These are phyloP conservation scores for Ennomos erosarius DNA, from an alignment of 2,888 invertebrate species.

Conservation along the genomic window DNA sequence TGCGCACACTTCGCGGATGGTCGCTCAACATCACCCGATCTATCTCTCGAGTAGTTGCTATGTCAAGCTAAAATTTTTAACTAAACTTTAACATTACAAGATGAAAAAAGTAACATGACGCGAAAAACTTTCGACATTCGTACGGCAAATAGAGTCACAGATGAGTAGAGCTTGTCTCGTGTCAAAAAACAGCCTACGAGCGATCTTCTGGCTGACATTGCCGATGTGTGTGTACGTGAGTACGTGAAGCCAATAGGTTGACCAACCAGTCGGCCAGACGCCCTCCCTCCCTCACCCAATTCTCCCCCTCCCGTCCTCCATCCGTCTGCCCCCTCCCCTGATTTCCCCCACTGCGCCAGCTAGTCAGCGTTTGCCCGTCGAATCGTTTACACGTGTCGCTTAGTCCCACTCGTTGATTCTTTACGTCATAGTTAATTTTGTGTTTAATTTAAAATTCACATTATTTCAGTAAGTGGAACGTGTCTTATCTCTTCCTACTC, in stretches of 20 bases:
- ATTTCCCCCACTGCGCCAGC: conserved; percentile 67
- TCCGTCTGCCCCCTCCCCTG: conserved; percentile 68
- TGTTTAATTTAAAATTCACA: conserved; percentile 65
- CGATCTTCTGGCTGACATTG: conserved; percentile 70
- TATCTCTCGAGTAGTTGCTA: conserved; percentile 11
- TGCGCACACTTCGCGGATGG: conserved; percentile 61
- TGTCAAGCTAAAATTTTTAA: conserved; percentile 7
- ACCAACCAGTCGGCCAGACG: conserved; percentile 82
- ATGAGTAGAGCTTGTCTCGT: conserved; percentile 35
- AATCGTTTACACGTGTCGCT: conserved; percentile 51
- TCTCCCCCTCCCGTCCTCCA: conserved; percentile 57
- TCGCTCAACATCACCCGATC: conserved; percentile 35
- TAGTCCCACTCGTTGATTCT: conserved; percentile 52
- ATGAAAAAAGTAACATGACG: conserved; percentile 13
- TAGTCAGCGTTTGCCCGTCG: conserved; percentile 73
- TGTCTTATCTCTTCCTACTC: conserved; percentile 50
- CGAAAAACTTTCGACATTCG: conserved; percentile 18
- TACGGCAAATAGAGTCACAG: conserved; percentile 28
- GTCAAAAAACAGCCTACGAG: conserved; percentile 59
- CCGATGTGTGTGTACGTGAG: conserved; percentile 69
- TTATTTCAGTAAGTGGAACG: conserved; percentile 65
- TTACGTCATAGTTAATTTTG: conserved; percentile 80
- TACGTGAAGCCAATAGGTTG: conserved; percentile 80
- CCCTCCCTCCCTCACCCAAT: conserved; percentile 78
- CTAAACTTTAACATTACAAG: not conserved